phyloP scores from a whole-genome alignment of 2,113 vertebrate species.

The Romanogobio albipinnatus region DNA sequence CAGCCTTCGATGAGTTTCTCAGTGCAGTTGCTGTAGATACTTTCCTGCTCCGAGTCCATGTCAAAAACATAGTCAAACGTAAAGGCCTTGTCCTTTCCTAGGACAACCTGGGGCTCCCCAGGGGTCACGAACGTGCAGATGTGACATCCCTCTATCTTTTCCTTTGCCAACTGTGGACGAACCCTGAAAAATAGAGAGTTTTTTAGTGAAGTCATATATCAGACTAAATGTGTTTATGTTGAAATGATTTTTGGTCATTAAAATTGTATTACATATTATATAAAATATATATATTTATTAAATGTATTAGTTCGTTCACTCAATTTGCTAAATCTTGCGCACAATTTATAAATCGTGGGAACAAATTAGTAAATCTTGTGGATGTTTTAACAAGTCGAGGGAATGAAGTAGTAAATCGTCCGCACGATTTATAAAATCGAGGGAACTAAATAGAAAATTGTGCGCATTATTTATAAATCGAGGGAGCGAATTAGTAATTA shows the following conservation, averaged over 20 bases:
- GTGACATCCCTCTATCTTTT: slow-evolving; percentile 98
- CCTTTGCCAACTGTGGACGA: slow-evolving; percentile 94
- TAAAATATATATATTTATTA: no score
- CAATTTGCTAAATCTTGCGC: no score
- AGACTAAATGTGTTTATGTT: not conserved
- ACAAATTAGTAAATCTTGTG: no score
- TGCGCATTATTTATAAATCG: no score
- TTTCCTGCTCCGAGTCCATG: slow-evolving; percentile 88
- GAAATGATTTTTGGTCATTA: not conserved
- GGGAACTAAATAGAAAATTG: no score
- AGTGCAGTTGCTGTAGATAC: slow-evolving; percentile 88
- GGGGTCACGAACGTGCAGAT: slow-evolving; percentile 95
- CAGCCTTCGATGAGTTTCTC: slow-evolving; percentile 96
- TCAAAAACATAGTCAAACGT: slow-evolving; percentile 96
- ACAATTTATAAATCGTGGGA: no score
- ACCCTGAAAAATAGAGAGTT: slow-evolving; percentile 75
- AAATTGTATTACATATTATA: no score
- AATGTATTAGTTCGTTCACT: no score
- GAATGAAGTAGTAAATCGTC: no score
- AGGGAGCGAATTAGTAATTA: no score
- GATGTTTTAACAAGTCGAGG: no score
- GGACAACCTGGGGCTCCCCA: slow-evolving; percentile 92
- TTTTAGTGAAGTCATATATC: not conserved
- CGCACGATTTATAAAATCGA: no score
- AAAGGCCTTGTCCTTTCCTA: slow-evolving; percentile 98